These are phyloP conservation scores for Elymnias hypermnestra DNA, from an alignment of 1,140 invertebrate species.

Conservation along the genomic window DNA sequence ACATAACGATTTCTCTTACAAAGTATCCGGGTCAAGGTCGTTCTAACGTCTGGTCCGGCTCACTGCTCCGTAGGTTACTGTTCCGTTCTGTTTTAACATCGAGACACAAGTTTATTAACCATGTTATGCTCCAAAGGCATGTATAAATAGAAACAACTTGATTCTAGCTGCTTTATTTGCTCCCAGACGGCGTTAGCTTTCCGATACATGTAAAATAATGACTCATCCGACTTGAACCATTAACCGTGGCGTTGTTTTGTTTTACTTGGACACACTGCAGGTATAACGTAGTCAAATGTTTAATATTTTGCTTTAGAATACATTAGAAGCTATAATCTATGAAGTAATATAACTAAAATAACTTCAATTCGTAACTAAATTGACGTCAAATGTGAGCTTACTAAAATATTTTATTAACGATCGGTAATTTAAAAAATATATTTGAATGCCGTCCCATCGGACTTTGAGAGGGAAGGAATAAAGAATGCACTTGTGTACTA, in stretches of 20 bases:
- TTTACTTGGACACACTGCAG: constrained; percentile 14
- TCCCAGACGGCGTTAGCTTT: constrained; percentile 10
- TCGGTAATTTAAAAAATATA: too few relatives aligned
- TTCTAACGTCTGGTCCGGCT: constrained; percentile 23
- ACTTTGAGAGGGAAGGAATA: too few relatives aligned
- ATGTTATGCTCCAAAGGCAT: constrained; percentile 24
- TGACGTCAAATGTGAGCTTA: too few relatives aligned
- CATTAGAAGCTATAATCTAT: too few relatives aligned
- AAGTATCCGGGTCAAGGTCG: constrained; percentile 49
- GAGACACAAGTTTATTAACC: constrained; percentile 28
- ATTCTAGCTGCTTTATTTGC: constrained; percentile 25
- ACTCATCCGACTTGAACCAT: constrained; percentile 7
- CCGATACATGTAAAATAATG: constrained; percentile 16
- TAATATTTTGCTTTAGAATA: too few relatives aligned
- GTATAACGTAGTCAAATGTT: too few relatives aligned
- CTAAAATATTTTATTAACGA: too few relatives aligned
- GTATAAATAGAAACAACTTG: constrained; percentile 24
- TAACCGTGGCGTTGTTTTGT: constrained; percentile 5
- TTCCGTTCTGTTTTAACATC: constrained; percentile 5
- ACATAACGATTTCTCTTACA: constrained; percentile 54
- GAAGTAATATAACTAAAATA: too few relatives aligned
- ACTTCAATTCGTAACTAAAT: too few relatives aligned
- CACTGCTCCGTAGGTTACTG: constrained; percentile 5
- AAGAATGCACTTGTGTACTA: too few relatives aligned
- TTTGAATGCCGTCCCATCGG: too few relatives aligned